Evolutionary conservation across 2,113 vertebrate genomes (phyloP).

Genomic region (Varanus salvator): DNA sequence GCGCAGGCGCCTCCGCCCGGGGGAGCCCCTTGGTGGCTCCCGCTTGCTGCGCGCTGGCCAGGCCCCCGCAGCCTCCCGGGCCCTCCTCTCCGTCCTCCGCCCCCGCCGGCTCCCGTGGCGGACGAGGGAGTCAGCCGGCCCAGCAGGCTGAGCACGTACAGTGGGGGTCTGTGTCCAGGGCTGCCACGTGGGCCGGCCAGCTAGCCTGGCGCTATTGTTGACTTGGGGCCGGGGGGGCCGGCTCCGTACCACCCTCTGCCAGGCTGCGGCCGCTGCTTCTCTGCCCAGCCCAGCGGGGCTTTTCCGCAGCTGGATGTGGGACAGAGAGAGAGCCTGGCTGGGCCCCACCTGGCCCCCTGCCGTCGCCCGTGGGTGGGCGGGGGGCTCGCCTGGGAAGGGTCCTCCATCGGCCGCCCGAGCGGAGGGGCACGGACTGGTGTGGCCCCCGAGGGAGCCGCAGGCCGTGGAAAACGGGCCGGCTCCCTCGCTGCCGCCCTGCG

Average conservation of each 20-base stretch:
- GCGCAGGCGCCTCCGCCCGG: not conserved
- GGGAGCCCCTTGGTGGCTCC: too few relatives aligned
- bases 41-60: not conserved
- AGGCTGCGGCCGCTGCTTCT: too few relatives aligned
- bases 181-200: not conserved
- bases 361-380: too few relatives aligned
- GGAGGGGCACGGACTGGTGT: not conserved
- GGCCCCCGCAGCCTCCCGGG: not conserved
- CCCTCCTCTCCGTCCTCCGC: too few relatives aligned
- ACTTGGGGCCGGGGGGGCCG: not conserved
- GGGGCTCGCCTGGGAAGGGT: too few relatives aligned
- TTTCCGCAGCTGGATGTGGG: not conserved
- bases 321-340: not conserved
- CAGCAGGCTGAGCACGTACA: not conserved
- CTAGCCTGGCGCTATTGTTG: constrained; percentile 48
- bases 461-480: not conserved
- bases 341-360: not conserved
- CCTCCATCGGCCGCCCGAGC: not conserved
- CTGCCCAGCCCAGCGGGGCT: too few relatives aligned
- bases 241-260: not conserved
- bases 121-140: not conserved
- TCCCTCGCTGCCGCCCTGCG: not conserved
- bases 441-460: not conserved
- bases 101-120: not conserved
- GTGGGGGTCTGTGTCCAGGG: not conserved